Base-by-base conservation (phyloP, 2,888 invertebrate genomes). In the Homarus gammarus region DNA sequence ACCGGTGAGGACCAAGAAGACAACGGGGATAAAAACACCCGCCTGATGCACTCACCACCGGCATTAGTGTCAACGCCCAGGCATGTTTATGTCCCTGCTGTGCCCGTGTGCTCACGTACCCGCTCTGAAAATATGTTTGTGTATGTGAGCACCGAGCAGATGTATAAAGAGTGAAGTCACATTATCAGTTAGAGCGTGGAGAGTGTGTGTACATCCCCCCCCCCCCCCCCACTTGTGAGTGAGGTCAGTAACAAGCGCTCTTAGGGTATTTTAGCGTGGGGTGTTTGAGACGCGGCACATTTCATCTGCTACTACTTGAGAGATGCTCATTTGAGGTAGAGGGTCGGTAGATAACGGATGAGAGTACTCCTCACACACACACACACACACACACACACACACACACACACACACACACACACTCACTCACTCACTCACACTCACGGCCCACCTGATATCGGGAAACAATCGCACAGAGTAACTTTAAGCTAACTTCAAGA, bases 371-470 rank as follows among this genome's bases (percentile, higher is more conserved):
- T n/a, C 73, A 31, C 10, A 73, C 73, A 73, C 51, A 82, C 73
- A 73, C 73, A 73, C 73, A 73, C 73, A 31, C 73, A 73, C 73
- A 73, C 73, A 73, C 73, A 73, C 73, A 31, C 73, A 73, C 73
- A 31, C 73, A 73, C 73, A 31, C 73, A 73, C 36, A 31, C 73
- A 73, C 73, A 31, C 73, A 73, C 15, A 73, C 33, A 73, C 15
- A 73, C 73, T 31, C 15, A 73, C 73, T 31, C 15, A 73, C 73
- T 31, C 15, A 73, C 73, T 73, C 15, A 73, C 73, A 73, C 15
- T 31, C 73, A 31, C 33, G 31, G 27, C 6, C n/a, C 5, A 68
- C 31, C 5, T 68, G 31, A 27, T 27, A 8, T 27, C 18, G 31
- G 36, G 22, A n/a, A 27, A 70, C 27, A 70, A 27, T n/a, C n/a